A percentile compares a stretch with the other conserved stretches of the same genome.
Conservation (phyloP, 2,797 vertebrate genomes). For the Premnoplex brunnescens region DNA sequence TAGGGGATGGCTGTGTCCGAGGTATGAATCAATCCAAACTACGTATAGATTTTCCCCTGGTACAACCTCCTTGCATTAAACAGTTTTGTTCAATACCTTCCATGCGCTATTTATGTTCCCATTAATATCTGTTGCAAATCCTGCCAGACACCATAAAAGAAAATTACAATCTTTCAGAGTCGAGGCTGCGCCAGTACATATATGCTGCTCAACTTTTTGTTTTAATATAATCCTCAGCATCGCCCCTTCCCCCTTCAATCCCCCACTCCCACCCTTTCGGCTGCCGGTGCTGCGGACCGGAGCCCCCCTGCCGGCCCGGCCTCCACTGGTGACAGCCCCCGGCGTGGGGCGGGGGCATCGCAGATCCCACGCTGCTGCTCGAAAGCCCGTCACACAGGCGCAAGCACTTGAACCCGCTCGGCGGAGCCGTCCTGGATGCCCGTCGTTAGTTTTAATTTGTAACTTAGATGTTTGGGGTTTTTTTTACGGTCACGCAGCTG, state of each 20-base stretch:
- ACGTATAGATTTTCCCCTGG: slow-evolving; percentile 66
- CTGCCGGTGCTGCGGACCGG: neutral
- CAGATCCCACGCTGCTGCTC: neutral
- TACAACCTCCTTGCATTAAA: slow-evolving; percentile 75
- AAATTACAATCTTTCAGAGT: slow-evolving; percentile 75
- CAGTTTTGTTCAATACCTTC: slow-evolving; percentile 76
- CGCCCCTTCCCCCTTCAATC: neutral
- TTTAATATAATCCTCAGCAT: slow-evolving; percentile 55
- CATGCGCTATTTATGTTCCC: slow-evolving; percentile 75
- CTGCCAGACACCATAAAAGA: slow-evolving; percentile 76
- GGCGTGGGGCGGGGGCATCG: neutral
- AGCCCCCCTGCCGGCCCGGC: neutral
- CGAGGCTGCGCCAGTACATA: slow-evolving; percentile 63
- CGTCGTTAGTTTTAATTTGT: neutral
- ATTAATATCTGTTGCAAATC: slow-evolving; percentile 80
- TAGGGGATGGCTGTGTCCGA: slow-evolving; percentile 59
- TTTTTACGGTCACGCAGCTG: neutral
- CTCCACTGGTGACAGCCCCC: neutral
- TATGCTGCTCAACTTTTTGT: slow-evolving; percentile 62
- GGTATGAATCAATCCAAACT: slow-evolving; percentile 72
- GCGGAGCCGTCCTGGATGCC: neutral
- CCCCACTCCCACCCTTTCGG: no score
- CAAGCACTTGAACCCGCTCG: neutral
- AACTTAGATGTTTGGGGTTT: neutral
- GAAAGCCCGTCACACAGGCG: neutral